These are phyloP conservation scores for Physeter macrocephalus DNA, from an alignment of 2,113 vertebrate species.

Conservation along the genomic window DNA sequence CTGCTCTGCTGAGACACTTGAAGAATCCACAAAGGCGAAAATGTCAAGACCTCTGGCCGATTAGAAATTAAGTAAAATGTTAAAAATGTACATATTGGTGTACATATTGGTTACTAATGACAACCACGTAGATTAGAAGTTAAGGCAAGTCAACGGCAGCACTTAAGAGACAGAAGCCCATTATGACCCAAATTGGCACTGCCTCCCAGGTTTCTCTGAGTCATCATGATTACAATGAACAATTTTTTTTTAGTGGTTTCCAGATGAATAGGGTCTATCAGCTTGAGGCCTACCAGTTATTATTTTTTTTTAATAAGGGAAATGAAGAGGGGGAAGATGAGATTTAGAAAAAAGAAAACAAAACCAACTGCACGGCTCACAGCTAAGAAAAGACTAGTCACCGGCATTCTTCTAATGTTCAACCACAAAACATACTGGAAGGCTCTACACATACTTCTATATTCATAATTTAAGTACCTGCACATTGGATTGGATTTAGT, in stretches of 20 bases:
- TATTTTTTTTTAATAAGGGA: conserved; percentile 22
- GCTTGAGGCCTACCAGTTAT: background rate
- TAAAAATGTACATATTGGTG: background rate
- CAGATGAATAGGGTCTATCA: background rate
- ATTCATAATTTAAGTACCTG: conserved; percentile 36
- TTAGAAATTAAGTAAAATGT: background rate
- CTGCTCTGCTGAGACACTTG: background rate
- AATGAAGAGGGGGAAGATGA: background rate
- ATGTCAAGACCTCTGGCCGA: background rate
- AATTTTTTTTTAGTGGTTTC: conserved; percentile 8
- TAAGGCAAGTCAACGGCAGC: background rate
- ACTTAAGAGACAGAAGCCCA: background rate
- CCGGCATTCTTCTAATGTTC: background rate
- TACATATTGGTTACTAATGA: background rate
- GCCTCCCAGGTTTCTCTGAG: background rate
- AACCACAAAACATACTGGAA: background rate
- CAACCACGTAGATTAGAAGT: background rate
- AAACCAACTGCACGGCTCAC: background rate
- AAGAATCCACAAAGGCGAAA: background rate
- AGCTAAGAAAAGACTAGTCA: background rate
- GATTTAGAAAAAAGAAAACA: background rate
- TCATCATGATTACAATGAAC: conserved; percentile 26
- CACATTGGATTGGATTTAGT: conserved; percentile 5
- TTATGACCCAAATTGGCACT: background rate
- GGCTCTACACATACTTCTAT: conserved; percentile 12